These are phyloP conservation scores for Lophura nycthemera DNA, from an alignment of 2,113 vertebrate species.

Conservation along the genomic window DNA sequence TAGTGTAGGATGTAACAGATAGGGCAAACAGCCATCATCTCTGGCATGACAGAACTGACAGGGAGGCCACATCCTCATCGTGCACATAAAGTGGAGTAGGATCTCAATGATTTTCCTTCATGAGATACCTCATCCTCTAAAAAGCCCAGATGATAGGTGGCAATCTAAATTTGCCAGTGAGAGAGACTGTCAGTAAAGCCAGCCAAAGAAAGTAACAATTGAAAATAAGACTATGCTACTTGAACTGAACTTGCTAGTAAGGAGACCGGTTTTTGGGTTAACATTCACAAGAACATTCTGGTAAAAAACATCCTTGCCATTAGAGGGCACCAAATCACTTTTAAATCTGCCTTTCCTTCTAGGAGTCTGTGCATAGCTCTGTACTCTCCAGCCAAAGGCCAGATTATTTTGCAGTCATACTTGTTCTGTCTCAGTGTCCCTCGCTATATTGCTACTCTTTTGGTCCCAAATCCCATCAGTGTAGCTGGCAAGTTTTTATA, in stretches of 20 bases:
- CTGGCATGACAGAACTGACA: background rate
- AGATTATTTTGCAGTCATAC: background rate
- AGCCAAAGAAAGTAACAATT: background rate
- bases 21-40: background rate
- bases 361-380: background rate
- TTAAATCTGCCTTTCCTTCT: background rate
- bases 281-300: background rate
- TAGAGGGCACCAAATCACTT: constrained; percentile 73
- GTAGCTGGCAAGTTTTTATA: background rate
- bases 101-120: background rate
- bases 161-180: background rate
- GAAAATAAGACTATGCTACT: background rate
- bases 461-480: background rate
- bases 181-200: background rate
- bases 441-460: background rate
- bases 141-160: background rate
- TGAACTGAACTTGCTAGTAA: background rate
- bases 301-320: constrained; percentile 5
- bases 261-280: fast-evolving
- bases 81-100: background rate
- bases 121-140: background rate
- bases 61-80: fast-evolving
- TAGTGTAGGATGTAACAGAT: background rate
- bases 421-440: background rate
- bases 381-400: background rate